Evolutionary conservation across 2,113 vertebrate genomes (phyloP).

Genomic region (Myrmecobius fasciatus): DNA sequence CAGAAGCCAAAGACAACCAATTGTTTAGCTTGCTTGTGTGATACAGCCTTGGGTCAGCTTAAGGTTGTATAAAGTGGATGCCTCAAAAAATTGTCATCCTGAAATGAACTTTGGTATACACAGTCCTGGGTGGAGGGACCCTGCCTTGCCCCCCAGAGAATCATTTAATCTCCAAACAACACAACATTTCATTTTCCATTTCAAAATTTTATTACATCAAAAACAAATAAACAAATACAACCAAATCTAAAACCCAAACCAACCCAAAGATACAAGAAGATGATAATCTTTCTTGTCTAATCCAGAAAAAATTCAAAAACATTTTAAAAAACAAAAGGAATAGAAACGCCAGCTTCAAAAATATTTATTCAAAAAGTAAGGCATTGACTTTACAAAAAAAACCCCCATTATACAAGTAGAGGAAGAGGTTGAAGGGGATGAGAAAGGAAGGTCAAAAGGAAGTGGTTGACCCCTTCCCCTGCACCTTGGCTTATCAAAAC

Average conservation of each 20-base stretch:
- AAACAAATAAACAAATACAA: constrained; percentile 59
- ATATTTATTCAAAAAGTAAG: constrained; percentile 80
- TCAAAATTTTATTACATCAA: constrained; percentile 76
- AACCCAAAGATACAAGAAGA: constrained; percentile 53
- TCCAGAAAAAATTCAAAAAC: constrained; percentile 31
- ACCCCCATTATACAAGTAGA: constrained; percentile 16
- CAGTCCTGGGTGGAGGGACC: background rate
- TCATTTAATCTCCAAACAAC: constrained; percentile 31
- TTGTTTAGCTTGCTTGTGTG: background rate
- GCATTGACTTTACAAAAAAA: constrained; percentile 74
- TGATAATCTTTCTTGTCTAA: constrained; percentile 33
- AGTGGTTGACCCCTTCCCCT: background rate
- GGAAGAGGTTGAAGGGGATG: constrained; percentile 52
- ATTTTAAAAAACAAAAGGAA: constrained; percentile 73
- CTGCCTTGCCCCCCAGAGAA: constrained; percentile 13
- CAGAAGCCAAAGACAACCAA: background rate
- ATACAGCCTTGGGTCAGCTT: background rate
- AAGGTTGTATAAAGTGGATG: background rate
- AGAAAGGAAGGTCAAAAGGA: background rate
- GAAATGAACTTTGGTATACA: constrained; percentile 2
- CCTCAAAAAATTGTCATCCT: constrained; percentile 11
- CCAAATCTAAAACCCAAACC: constrained; percentile 58
- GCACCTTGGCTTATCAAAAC: background rate
- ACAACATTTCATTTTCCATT: constrained; percentile 46
- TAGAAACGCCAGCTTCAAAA: constrained; percentile 76